Conservation (phyloP, 1,140 invertebrate species). For the Drosophila oshimai region DNA sequence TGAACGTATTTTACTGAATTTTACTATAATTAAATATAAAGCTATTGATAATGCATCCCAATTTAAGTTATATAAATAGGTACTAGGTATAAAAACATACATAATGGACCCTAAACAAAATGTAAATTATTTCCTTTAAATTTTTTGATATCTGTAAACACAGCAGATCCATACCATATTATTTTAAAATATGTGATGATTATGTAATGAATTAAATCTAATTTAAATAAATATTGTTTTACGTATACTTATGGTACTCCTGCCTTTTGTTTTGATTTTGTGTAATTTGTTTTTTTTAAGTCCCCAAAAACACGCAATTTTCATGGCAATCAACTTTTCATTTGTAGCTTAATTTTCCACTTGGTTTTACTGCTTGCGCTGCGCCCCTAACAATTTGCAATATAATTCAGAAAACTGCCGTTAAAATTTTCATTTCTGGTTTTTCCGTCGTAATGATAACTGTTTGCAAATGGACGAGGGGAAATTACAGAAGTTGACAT, state of each 20-base stretch:
- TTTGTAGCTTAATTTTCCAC: slow-evolving; percentile 41
- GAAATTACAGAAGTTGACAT: slow-evolving; percentile 34
- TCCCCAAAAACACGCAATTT: slow-evolving; percentile 1
- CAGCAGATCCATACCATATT: too few species aligned
- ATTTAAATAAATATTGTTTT: too few species aligned
- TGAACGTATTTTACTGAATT: too few species aligned
- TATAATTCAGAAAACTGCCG: slow-evolving; percentile 40
- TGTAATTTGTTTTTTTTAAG: background rate
- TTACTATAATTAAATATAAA: too few species aligned
- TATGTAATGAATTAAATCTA: background rate
- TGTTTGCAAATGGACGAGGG: background rate
- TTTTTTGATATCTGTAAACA: too few species aligned
- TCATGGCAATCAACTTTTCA: slow-evolving; percentile 32
- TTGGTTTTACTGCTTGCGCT: slow-evolving; percentile 13
- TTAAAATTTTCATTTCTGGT: slow-evolving; percentile 44
- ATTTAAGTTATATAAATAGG: too few species aligned
- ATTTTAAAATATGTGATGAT: too few species aligned
- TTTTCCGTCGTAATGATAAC: slow-evolving; percentile 63
- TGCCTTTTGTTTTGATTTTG: background rate
- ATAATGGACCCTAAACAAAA: too few species aligned
- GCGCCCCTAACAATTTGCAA: slow-evolving; percentile 39
- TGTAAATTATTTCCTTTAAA: too few species aligned
- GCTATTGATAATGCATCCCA: too few species aligned
- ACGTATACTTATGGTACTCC: too few species aligned
- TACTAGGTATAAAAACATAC: too few species aligned